Evolutionary conservation across 2,888 invertebrate genomes (phyloP).

Genomic region (Eupithecia subfuscata): DNA sequence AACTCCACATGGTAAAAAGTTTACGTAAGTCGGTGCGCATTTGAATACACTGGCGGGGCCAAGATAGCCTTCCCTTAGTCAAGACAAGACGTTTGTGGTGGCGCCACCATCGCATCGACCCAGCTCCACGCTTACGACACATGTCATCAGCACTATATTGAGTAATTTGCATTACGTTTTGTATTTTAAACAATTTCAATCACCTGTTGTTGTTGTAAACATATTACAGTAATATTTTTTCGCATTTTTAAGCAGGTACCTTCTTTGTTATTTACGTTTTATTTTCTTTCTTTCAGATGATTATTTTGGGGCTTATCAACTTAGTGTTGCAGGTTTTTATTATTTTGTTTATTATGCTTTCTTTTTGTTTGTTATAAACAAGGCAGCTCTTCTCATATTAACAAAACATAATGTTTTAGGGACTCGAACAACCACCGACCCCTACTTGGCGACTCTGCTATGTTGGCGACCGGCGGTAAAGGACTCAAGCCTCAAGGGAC

Average conservation of each 20-base stretch:
- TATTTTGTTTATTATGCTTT: constrained; percentile 49
- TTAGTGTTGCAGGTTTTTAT: constrained; percentile 46
- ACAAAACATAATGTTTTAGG: constrained; percentile 67
- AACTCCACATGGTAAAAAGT: not conserved
- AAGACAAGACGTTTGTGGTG: constrained; percentile 88
- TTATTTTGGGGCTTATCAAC: constrained; percentile 25
- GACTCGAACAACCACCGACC: constrained; percentile 97
- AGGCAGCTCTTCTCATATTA: not conserved
- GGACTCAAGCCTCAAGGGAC: constrained; percentile 94
- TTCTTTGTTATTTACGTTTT: constrained; percentile 15
- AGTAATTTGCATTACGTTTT: constrained; percentile 82
- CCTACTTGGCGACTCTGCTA: constrained; percentile 95
- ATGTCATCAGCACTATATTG: constrained; percentile 95
- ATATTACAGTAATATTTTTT: not conserved
- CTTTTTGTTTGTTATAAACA: constrained; percentile 19
- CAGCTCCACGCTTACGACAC: constrained; percentile 90
- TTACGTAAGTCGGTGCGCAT: too few relatives aligned
- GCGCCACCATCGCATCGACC: constrained; percentile 93
- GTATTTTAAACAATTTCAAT: not conserved
- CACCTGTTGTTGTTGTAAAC: not conserved
- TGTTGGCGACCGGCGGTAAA: constrained; percentile 91
- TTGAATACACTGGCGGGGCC: too few relatives aligned
- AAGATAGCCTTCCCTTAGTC: too few relatives aligned
- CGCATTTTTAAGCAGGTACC: not conserved
- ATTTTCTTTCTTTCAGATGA: constrained; percentile 34